Conservation (phyloP, 1,140 invertebrate species). For the Drosophila insularis region DNA sequence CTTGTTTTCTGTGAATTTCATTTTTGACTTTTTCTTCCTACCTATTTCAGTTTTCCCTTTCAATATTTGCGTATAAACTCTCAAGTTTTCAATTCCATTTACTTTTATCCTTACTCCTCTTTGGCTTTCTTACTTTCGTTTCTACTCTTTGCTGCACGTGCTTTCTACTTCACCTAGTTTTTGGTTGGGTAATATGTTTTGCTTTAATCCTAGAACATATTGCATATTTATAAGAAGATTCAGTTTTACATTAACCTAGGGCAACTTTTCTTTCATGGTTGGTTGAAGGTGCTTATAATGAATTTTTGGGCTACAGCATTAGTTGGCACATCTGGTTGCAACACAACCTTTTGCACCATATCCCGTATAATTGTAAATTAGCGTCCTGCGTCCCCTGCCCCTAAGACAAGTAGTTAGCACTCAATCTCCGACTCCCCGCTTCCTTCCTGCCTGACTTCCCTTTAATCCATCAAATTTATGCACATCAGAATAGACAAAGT, state of each 20-base stretch:
- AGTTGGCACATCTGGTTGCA: neutral
- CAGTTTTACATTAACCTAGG: conserved; percentile 2
- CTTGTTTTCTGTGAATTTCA: neutral
- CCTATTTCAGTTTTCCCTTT: neutral
- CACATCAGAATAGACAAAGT: conserved; percentile 44
- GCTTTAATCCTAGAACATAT: neutral
- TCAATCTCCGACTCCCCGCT: neutral
- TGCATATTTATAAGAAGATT: conserved; percentile 3
- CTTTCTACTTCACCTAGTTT: neutral
- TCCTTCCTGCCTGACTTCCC: neutral
- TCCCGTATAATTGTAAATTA: conserved; percentile 54
- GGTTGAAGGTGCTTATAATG: neutral
- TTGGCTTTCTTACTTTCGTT: neutral
- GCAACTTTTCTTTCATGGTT: conserved; percentile 1
- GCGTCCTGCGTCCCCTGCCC: conserved; percentile 5
- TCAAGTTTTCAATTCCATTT: neutral
- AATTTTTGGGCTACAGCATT: conserved; percentile 10
- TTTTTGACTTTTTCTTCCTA: neutral
- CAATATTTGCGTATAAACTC: neutral
- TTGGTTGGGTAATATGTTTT: neutral
- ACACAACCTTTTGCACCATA: conserved; percentile 8
- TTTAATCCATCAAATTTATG: conserved; percentile 18
- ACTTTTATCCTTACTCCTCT: neutral
- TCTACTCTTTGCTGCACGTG: neutral
- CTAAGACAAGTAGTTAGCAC: conserved; percentile 1